Percentiles rank a stretch among this genome's conserved stretches.
Evolutionary conservation across 2,888 invertebrate genomes (phyloP).

Genomic region (Aelia acuminata): DNA sequence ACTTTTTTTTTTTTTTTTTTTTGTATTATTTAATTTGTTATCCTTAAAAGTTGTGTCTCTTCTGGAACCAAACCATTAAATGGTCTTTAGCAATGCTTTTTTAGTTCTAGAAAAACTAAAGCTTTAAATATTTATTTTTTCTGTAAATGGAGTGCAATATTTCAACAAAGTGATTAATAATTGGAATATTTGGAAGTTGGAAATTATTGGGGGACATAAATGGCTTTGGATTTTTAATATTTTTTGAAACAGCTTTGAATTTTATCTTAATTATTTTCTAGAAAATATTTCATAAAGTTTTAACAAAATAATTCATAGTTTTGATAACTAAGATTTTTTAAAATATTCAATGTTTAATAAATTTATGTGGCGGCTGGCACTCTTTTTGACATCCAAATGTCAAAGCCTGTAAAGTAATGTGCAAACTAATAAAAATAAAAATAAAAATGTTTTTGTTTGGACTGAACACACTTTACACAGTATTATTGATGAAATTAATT

Average conservation of each 20-base stretch:
- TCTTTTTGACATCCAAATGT: neutral
- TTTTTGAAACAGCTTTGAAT: neutral
- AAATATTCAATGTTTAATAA: neutral
- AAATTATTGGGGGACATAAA: neutral
- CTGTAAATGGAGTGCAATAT: neutral
- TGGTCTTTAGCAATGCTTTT: neutral
- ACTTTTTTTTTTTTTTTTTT: too few relatives aligned
- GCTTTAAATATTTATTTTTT: neutral
- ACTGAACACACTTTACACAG: too few relatives aligned
- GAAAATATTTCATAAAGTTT: too few relatives aligned
- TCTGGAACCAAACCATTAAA: neutral
- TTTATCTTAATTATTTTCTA: too few relatives aligned
- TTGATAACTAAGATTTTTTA: too few relatives aligned
- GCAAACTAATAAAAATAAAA: too few relatives aligned
- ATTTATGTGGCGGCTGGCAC: neutral
- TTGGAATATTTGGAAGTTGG: neutral
- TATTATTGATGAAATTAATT: neutral
- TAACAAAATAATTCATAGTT: too few relatives aligned
- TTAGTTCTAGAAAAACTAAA: neutral
- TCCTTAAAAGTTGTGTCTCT: neutral
- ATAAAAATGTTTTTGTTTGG: too few relatives aligned
- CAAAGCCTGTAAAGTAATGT: too few relatives aligned
- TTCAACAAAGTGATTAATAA: neutral
- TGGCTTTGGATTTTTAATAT: neutral
- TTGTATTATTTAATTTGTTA: neutral